A percentile compares a stretch with the other conserved stretches of the same genome.
Evolutionary conservation across 1,140 invertebrate genomes (phyloP).

Genomic region (Psilanteris sp.): DNA sequence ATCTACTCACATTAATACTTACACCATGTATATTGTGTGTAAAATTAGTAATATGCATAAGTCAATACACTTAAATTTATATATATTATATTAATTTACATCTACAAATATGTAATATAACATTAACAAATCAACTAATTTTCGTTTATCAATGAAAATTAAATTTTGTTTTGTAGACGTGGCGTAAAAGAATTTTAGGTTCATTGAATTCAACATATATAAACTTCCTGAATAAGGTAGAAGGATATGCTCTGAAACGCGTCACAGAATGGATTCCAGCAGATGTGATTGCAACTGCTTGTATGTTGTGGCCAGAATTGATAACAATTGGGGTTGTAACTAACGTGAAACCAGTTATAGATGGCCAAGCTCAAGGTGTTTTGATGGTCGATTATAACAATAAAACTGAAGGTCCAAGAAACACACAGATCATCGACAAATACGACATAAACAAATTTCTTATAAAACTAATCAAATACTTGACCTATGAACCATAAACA

Average conservation of each 20-base stretch:
- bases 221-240: conserved; percentile 77
- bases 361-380: conserved; percentile 38
- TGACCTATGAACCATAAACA: too few relatives aligned
- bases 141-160: too few relatives aligned
- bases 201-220: conserved; percentile 67
- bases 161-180: too few relatives aligned
- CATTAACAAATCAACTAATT: too few relatives aligned
- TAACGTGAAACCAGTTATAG: conserved; percentile 34
- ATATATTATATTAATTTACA: too few relatives aligned
- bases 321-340: conserved; percentile 31
- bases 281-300: conserved; percentile 69
- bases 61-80: too few relatives aligned
- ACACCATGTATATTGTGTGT: too few relatives aligned
- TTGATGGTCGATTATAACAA: conserved; percentile 41
- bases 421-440: conserved; percentile 48
- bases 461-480: too few relatives aligned
- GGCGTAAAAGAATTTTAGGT: conserved; percentile 74
- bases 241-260: conserved; percentile 59
- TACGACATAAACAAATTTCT: too few relatives aligned
- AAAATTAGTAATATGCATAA: too few relatives aligned
- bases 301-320: conserved; percentile 68
- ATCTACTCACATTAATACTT: too few relatives aligned
- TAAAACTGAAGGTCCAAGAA: conserved; percentile 1
- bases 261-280: conserved; percentile 62
- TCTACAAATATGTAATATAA: too few relatives aligned